Evolutionary conservation across 2,888 invertebrate genomes (phyloP).

Genomic region (Dasypolia templi): DNA sequence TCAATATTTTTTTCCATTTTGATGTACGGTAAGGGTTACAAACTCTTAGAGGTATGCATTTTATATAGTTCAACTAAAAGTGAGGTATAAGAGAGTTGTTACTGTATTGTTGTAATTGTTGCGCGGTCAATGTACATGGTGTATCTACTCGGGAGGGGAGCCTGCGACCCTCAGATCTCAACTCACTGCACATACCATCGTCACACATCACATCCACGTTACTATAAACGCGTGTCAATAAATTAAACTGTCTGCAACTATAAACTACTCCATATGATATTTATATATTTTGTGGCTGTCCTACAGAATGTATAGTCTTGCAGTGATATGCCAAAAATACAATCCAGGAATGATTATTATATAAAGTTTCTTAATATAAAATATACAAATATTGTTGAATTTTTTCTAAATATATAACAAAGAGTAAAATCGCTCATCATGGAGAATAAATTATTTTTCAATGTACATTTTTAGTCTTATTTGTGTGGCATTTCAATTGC

Average conservation of each 20-base stretch:
- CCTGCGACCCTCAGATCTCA: slow-evolving; percentile 56
- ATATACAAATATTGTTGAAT: slow-evolving; percentile 90
- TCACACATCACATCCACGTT: slow-evolving; percentile 52
- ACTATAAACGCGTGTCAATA: slow-evolving; percentile 51
- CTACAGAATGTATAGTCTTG: slow-evolving; percentile 81
- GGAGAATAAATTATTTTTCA: slow-evolving; percentile 90
- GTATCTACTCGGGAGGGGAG: slow-evolving; percentile 64
- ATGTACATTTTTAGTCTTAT: slow-evolving; percentile 84
- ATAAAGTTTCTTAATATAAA: slow-evolving; percentile 88
- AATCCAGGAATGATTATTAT: slow-evolving; percentile 88
- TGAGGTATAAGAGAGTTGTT: slow-evolving; percentile 83
- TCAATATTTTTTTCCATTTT: slow-evolving; percentile 86
- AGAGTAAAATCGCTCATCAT: slow-evolving; percentile 86
- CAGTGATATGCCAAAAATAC: slow-evolving; percentile 90
- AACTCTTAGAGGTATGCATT: slow-evolving; percentile 87
- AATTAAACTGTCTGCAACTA: slow-evolving; percentile 53
- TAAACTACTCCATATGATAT: slow-evolving; percentile 68
- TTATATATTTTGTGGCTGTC: slow-evolving; percentile 82
- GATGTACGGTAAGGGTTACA: slow-evolving; percentile 86
- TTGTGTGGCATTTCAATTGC: slow-evolving; percentile 28
- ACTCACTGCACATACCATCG: slow-evolving; percentile 53
- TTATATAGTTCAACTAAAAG: slow-evolving; percentile 85
- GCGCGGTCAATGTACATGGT: slow-evolving; percentile 76
- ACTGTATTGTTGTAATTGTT: slow-evolving; percentile 82
- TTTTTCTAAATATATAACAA: slow-evolving; percentile 90